Base-by-base conservation (phyloP, 2,888 invertebrate species). In the Trisateles emortualis region DNA sequence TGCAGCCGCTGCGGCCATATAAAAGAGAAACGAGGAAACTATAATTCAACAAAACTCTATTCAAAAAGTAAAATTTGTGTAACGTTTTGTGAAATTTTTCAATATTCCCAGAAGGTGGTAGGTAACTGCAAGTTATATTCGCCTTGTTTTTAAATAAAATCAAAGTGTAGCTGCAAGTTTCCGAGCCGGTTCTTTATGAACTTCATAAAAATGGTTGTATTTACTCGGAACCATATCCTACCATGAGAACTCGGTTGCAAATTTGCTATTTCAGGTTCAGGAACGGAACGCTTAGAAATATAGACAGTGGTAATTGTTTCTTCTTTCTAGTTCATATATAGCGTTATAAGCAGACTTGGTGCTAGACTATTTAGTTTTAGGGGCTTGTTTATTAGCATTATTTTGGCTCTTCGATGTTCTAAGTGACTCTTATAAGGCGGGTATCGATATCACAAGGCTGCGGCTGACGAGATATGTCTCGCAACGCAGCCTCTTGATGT, bases 111-210 rank as follows among this genome's bases (percentile, higher is more conserved):
- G 35, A 19, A 49, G 54, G 51, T 49, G 44, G 51, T 39, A 44
- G 62, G 68, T 71, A 80, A 80, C 68, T 60, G 64, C 24, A 61
- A 79, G 67, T 78, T 76, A 79, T 74, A 58, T 59, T 57, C 68
- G 57, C 64, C 55, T 55, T 64, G 64, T 73, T 74, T 80, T 81
- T 77, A 79, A 80, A 78, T 79, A 81, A 81, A 81, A 82, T 81
- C 80, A 81, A 82, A 82, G 76, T 64, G 61, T 56, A 59, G 61
- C 59, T 57, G 68, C 67, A 66, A 67, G 70, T 65, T 63, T 41
- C 57, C 55, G 45, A 54, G 59, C 56, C 39, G 32, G 68, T 77
- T 74, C 72, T 83, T 82, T 81, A 82, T 72, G 72, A 52, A 59
- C 59, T 74, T 71, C 73, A 79, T 81, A 81, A 81, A 81, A 76